These are phyloP conservation scores for Tachina lurida DNA, from an alignment of 2,888 invertebrate species.

Conservation along the genomic window DNA sequence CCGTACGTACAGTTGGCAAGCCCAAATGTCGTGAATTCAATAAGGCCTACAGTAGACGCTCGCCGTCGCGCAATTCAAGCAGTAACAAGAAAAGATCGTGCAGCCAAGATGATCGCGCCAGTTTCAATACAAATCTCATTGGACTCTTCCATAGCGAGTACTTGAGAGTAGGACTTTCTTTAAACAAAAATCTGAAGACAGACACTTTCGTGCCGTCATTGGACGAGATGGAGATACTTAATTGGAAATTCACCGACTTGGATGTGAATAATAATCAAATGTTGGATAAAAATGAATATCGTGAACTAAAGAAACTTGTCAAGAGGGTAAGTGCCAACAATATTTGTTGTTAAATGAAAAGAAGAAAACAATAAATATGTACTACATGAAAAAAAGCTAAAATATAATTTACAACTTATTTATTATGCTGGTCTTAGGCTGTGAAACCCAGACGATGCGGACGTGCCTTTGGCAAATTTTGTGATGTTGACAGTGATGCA, in stretches of 20 bases:
- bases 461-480: conserved; percentile 92
- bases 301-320: conserved; percentile 90
- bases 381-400: neutral
- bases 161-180: conserved; percentile 76
- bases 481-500: conserved; percentile 92
- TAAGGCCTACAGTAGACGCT: conserved; percentile 85
- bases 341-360: neutral
- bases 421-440: conserved; percentile 83
- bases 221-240: conserved; percentile 86
- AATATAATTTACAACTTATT: conserved; percentile 56
- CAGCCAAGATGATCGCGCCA: conserved; percentile 88
- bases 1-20: conserved; percentile 86
- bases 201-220: conserved; percentile 73
- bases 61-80: conserved; percentile 84
- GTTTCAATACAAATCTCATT: conserved; percentile 93
- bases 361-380: neutral
- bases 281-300: conserved; percentile 92
- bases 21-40: conserved; percentile 87
- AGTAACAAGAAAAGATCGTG: conserved; percentile 84
- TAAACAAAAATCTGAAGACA: conserved; percentile 65
- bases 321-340: conserved; percentile 86
- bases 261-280: conserved; percentile 91
- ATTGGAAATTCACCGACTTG: conserved; percentile 95
- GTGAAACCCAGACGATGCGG: conserved; percentile 96
- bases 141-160: conserved; percentile 93